These are phyloP conservation scores for Conus canariensis DNA, from an alignment of 2,888 invertebrate species.

Conservation along the genomic window DNA sequence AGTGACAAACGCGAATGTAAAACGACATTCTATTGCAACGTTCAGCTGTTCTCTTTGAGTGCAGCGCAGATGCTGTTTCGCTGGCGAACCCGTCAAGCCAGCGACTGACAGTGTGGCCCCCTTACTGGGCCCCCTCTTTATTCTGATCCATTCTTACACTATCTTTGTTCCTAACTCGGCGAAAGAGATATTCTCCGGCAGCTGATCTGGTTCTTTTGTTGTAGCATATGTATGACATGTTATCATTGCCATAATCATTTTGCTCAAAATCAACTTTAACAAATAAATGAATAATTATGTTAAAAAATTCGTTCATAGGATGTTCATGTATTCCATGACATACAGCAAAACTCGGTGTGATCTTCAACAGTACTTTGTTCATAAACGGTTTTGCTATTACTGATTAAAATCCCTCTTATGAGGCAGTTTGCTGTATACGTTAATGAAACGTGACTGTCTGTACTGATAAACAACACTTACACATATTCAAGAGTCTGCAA, in stretches of 20 bases:
- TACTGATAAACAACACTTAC: not conserved
- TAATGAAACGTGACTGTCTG: not conserved
- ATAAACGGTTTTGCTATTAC: not conserved
- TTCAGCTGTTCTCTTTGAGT: slow-evolving; percentile 23
- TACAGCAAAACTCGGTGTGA: not conserved
- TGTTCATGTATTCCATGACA: slow-evolving; percentile 21
- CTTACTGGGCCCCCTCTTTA: slow-evolving; percentile 37
- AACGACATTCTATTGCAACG: slow-evolving; percentile 15
- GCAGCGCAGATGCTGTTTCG: slow-evolving; percentile 44
- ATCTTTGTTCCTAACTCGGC: slow-evolving; percentile 34
- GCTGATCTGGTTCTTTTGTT: too few species aligned
- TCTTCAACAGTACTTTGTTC: too few species aligned
- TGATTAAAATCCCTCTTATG: not conserved
- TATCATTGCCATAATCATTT: not conserved
- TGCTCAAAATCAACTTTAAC: not conserved
- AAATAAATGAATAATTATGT: not conserved
- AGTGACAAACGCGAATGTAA: slow-evolving; percentile 2
- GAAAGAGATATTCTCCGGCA: not conserved
- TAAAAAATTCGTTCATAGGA: slow-evolving; percentile 11
- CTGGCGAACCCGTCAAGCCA: slow-evolving; percentile 32
- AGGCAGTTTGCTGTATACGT: not conserved
- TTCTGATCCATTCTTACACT: not conserved
- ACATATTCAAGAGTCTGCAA: slow-evolving; percentile 31
- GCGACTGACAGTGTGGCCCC: slow-evolving; percentile 27
- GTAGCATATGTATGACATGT: not conserved